phyloP scores from a whole-genome alignment of 2,113 vertebrate species.

The Antennarius striatus region DNA sequence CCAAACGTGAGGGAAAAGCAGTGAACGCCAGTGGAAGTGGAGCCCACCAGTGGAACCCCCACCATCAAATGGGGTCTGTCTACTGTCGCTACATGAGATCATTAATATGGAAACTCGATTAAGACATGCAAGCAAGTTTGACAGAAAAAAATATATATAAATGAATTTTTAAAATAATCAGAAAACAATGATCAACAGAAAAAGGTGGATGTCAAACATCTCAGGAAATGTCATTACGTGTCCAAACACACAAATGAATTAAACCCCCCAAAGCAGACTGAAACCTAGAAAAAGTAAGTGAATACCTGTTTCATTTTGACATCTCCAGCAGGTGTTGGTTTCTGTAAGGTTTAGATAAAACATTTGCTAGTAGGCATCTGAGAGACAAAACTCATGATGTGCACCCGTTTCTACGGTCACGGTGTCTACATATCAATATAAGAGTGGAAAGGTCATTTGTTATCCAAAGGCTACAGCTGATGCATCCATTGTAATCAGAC shows the following conservation, averaged over 20 bases:
- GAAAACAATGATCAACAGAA: constrained; percentile 5
- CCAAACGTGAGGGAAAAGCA: too few relatives aligned
- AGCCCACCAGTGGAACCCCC: too few relatives aligned
- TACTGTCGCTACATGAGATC: constrained; percentile 16
- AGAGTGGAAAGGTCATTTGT: background rate
- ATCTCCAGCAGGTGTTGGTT: constrained; percentile 84
- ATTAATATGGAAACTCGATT: constrained; percentile 2
- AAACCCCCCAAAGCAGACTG: constrained; percentile 26
- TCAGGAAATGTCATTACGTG: constrained; percentile 3
- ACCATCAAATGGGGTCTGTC: constrained; percentile 39
- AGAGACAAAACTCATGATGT: constrained; percentile 27
- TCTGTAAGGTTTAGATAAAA: constrained; percentile 79
- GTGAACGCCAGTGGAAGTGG: too few relatives aligned
- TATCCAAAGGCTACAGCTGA: background rate
- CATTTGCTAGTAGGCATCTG: constrained; percentile 60
- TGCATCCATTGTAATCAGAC: constrained; percentile 14
- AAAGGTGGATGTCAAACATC: constrained; percentile 2
- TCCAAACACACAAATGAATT: constrained; percentile 1
- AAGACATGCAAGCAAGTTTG: constrained; percentile 35
- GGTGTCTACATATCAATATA: background rate
- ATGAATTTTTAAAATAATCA: background rate
- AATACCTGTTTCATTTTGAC: constrained; percentile 86
- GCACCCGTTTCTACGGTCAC: background rate
- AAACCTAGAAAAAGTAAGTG: constrained; percentile 38
- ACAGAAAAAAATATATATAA: background rate